Conservation (phyloP, 2,113 vertebrate genomes). For the Sapajus apella region DNA sequence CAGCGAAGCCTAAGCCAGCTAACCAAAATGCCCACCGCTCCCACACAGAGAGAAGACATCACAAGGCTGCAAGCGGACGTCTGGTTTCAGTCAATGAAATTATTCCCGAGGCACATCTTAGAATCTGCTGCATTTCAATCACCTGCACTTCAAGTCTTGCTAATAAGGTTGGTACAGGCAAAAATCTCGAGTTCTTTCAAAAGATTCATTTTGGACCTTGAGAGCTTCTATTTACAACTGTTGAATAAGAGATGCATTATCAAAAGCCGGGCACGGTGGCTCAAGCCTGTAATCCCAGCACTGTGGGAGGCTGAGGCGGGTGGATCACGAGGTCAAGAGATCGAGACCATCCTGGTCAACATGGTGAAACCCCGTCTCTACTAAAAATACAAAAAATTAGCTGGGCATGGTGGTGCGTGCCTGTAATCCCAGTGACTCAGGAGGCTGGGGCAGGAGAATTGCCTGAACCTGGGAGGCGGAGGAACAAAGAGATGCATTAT, state of each 20-base stretch:
- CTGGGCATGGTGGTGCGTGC: too few relatives aligned
- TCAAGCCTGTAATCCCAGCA: too few relatives aligned
- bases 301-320: too few relatives aligned
- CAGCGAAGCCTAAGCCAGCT: neutral
- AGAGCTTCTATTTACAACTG: neutral
- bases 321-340: too few relatives aligned
- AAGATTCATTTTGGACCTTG: neutral
- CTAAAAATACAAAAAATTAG: too few relatives aligned
- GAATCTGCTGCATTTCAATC: neutral
- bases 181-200: neutral
- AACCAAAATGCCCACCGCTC: neutral
- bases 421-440: too few relatives aligned
- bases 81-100: neutral
- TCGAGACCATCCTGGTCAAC: too few relatives aligned
- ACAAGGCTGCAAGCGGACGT: fast-evolving
- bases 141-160: neutral
- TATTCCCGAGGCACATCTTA: neutral
- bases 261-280: too few relatives aligned
- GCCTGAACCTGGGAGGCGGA: too few relatives aligned
- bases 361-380: too few relatives aligned
- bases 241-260: neutral
- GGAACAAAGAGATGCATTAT: neutral
- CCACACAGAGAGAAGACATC: neutral
- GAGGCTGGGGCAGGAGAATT: too few relatives aligned
- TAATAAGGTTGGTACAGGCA: too few relatives aligned